Evolutionary conservation across 2,888 invertebrate species (phyloP).

Genomic region (Pristionchus japonicus): DNA sequence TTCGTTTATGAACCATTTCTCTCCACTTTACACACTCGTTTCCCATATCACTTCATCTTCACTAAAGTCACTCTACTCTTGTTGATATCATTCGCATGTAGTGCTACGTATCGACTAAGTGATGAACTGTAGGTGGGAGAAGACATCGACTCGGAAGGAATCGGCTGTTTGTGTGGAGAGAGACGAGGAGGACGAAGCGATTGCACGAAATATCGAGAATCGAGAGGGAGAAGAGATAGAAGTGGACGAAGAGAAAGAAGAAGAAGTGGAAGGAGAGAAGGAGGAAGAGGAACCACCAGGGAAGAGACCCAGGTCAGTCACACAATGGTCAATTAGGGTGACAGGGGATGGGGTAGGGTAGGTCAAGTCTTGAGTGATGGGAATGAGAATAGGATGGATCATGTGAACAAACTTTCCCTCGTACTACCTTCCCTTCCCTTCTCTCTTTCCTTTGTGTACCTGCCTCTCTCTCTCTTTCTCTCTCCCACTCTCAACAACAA

Average conservation of each 20-base stretch:
- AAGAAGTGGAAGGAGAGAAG: not conserved
- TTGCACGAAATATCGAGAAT: not conserved
- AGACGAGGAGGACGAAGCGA: not conserved
- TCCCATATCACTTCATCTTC: too few species aligned
- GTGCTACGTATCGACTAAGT: too few species aligned
- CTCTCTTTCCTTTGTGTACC: not conserved
- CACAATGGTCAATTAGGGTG: not conserved
- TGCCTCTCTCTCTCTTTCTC: conserved; percentile 17
- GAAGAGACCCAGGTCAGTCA: not conserved
- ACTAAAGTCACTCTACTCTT: too few species aligned
- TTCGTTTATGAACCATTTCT: too few species aligned
- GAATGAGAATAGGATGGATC: conserved; percentile 22
- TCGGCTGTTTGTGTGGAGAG: not conserved
- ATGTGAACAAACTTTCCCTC: not conserved
- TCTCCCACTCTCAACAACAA: not conserved
- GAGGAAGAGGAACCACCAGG: conserved; percentile 12
- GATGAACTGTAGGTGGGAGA: too few species aligned
- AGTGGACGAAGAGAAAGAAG: conserved; percentile 3
- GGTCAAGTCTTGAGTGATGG: not conserved
- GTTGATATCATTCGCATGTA: too few species aligned
- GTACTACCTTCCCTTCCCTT: not conserved
- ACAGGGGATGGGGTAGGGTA: not conserved
- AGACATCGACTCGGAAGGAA: too few species aligned
- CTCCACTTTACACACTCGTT: too few species aligned
- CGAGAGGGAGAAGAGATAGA: conserved; percentile 2